Percentiles rank a stretch among this genome's conserved stretches.
phyloP scores from a whole-genome alignment of 2,888 invertebrate genomes.

The Ditylenchus weischeri region DNA sequence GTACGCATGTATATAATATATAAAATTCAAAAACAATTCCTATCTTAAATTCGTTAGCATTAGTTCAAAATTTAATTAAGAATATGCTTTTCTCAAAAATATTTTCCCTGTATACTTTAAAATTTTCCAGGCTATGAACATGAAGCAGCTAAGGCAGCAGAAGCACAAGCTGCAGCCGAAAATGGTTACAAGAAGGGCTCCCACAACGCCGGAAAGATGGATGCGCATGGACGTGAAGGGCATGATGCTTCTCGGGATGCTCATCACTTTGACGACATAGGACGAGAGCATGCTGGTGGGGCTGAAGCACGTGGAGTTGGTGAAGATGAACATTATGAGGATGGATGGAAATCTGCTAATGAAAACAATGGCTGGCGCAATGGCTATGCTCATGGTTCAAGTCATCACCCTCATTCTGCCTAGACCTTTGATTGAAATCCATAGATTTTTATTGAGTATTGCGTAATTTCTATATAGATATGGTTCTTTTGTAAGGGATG shows the following conservation, averaged over 20 bases:
- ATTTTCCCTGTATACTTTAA: background rate
- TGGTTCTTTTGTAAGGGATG: no score
- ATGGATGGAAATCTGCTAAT: slow-evolving; percentile 7
- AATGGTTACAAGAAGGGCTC: slow-evolving; percentile 24
- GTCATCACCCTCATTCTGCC: slow-evolving; percentile 6
- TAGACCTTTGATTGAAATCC: background rate
- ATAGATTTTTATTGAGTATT: no score
- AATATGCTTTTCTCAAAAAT: no score
- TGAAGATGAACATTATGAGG: slow-evolving; percentile 9
- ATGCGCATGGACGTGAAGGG: slow-evolving; percentile 9
- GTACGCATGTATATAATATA: no score
- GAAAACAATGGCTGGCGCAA: slow-evolving; percentile 4
- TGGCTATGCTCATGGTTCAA: slow-evolving; percentile 1
- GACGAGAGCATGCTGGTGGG: background rate
- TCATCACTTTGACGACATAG: background rate
- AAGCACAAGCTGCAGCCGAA: slow-evolving; percentile 11
- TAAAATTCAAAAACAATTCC: no score
- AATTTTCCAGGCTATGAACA: slow-evolving; percentile 20
- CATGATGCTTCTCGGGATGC: background rate
- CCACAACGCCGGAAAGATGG: slow-evolving; percentile 26
- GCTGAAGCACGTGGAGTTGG: background rate
- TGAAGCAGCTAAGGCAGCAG: slow-evolving; percentile 19
- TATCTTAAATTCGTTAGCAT: no score
- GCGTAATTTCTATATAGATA: no score
- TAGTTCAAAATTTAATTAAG: no score